A percentile compares a stretch with the other conserved stretches of the same genome.
Evolutionary conservation across 1,140 invertebrate genomes (phyloP).

Genomic region (Stegodyphus dumicola): DNA sequence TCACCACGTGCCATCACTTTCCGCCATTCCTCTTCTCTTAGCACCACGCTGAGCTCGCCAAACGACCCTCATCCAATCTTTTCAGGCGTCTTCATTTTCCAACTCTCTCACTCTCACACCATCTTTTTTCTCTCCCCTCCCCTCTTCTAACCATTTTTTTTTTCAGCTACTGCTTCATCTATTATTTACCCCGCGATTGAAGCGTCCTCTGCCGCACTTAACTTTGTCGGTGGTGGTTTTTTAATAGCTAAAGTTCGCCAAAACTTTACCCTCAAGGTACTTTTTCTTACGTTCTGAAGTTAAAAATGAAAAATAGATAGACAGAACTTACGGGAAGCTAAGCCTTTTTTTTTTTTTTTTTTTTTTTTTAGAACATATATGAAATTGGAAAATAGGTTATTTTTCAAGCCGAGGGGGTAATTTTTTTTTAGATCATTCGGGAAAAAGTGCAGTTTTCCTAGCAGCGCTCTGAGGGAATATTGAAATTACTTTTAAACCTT

Average conservation of each 20-base stretch:
- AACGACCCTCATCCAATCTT: constrained; percentile 19
- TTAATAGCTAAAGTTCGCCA: constrained; percentile 24
- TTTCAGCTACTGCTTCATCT: background rate
- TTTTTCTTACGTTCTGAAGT: background rate
- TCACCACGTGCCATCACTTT: constrained; percentile 51
- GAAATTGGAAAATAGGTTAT: too few species aligned
- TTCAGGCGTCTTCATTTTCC: constrained; percentile 30
- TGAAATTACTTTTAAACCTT: too few species aligned
- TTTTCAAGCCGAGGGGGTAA: too few species aligned
- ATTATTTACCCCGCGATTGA: background rate
- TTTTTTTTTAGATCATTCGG: too few species aligned
- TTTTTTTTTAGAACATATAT: background rate
- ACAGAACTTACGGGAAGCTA: background rate
- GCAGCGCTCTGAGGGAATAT: too few species aligned
- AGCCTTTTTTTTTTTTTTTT: background rate
- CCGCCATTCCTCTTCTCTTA: constrained; percentile 18
- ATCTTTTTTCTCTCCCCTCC: constrained; percentile 15
- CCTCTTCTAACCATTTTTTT: background rate
- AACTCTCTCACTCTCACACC: too few species aligned
- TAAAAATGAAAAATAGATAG: constrained; percentile 3
- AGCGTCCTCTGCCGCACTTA: background rate
- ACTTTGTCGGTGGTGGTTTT: background rate
- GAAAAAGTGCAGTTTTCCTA: too few species aligned
- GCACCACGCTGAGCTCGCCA: background rate
- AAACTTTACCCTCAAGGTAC: constrained; percentile 3